Base-by-base conservation (phyloP, 2,888 invertebrate genomes). In the Hydrotaea diabolus region DNA sequence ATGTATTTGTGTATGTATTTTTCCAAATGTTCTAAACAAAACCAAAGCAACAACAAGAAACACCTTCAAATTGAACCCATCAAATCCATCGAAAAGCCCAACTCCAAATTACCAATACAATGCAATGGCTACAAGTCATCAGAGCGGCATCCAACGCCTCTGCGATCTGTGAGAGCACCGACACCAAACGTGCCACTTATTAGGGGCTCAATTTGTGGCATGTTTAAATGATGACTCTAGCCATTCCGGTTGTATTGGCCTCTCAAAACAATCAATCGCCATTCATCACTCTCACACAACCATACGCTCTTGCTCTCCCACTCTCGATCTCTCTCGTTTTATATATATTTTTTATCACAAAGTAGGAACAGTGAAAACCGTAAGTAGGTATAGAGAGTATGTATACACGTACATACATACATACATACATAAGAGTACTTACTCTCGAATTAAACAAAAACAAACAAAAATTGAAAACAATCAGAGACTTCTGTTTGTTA, bases 1-100 rank as follows among this genome's bases (percentile, higher is more conserved):
- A 78, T 85, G 85, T 85, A 82, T 71, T 82, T 84, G 79, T 80
- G 62, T 77, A 79, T 79, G 82, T 82, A 79, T 62, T 82, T 80
- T 81, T 80, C 46, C 69, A 55, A 21, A 81, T 76, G 81, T 78
- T 46, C 75, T 75, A 57, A 71, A 66, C 23, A 43, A 26, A 39
- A 39, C 49, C 57, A 57, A 76, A 39, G 7, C 39, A 39, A 39
- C 31, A 78, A 69, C 3, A 39, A 55, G 7, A 31, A 31, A 2
- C 2, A 31, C 2, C 2, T 2, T 31, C 7, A 55, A 55, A 36
- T 39, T 13, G 39, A 26, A 46, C 72, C 36, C 2, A 31, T 36
- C n/a, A 23, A 43, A 53, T 39, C 1, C 36, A 1, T 59, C 43
- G 49, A 13, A 8, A 55, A 55, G n/a, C 39, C 9, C 46, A 39